Percentiles rank a stretch among this genome's conserved stretches.
These are phyloP conservation scores for Pontoporia blainvillei DNA, from an alignment of 2,113 vertebrate species.

Conservation along the genomic window DNA sequence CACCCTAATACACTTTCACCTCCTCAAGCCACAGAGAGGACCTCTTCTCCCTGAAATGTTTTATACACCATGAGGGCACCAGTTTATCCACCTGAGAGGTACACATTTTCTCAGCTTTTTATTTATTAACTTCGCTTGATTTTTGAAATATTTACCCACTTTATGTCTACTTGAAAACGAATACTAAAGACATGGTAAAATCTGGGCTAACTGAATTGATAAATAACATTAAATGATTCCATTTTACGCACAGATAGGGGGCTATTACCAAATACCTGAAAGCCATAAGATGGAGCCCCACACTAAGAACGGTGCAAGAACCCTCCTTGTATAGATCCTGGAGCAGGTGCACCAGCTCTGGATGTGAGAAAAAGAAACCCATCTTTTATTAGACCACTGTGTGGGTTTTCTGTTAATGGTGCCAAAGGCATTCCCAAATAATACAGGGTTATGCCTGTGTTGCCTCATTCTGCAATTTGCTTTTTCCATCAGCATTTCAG, in stretches of 20 bases:
- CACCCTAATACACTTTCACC: not conserved
- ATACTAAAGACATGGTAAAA: not conserved
- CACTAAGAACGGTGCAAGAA: not conserved
- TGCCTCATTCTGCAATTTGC: not conserved
- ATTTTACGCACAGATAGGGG: not conserved
- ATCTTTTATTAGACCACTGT: not conserved
- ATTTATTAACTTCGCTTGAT: not conserved
- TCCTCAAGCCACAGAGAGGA: not conserved
- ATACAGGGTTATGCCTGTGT: not conserved
- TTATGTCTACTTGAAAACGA: not conserved
- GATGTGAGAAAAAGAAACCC: not conserved
- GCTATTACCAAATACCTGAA: not conserved
- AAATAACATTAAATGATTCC: not conserved
- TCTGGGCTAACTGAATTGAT: not conserved
- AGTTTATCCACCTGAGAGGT: not conserved
- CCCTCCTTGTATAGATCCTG: not conserved
- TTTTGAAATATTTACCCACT: not conserved
- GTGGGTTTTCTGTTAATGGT: not conserved
- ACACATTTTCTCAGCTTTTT: not conserved
- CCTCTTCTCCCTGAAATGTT: not conserved
- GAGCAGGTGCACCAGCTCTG: not conserved
- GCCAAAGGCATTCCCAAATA: not conserved
- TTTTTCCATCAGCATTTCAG: constrained; percentile 8
- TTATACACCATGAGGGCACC: not conserved
- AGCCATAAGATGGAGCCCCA: not conserved